Evolutionary conservation across 2,113 vertebrate genomes (phyloP).

Genomic region (Pelobates fuscus): DNA sequence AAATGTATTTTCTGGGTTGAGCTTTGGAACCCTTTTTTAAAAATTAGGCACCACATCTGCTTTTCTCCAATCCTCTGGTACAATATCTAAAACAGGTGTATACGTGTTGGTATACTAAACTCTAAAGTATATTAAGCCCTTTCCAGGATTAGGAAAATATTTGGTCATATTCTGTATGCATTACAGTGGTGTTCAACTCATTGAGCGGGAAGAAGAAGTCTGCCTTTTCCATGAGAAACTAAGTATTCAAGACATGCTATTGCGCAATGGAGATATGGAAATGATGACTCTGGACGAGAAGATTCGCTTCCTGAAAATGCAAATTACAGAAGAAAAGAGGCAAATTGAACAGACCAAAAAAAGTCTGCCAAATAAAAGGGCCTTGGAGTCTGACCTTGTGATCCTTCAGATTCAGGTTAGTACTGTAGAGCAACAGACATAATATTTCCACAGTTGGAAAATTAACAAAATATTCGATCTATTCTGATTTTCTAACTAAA

Average conservation of each 20-base stretch:
- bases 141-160: too few species aligned
- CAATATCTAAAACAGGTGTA: too few species aligned
- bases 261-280: slow-evolving; percentile 68
- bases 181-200: slow-evolving; percentile 78
- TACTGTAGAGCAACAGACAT: neutral
- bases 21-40: too few species aligned
- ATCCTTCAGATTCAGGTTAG: slow-evolving; percentile 81
- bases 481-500: neutral
- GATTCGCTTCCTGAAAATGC: slow-evolving; percentile 72
- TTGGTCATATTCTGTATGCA: neutral
- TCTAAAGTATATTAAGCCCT: too few species aligned
- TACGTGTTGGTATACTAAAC: too few species aligned
- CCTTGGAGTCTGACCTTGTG: slow-evolving; percentile 71
- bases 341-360: slow-evolving; percentile 68
- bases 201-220: slow-evolving; percentile 84
- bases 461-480: neutral
- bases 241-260: slow-evolving; percentile 74
- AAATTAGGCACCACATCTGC: too few species aligned
- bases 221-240: slow-evolving; percentile 79
- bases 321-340: slow-evolving; percentile 75
- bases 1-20: too few species aligned
- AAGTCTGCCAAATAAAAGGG: slow-evolving; percentile 63
- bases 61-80: too few species aligned
- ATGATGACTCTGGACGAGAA: slow-evolving; percentile 80
- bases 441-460: neutral